Evolutionary conservation across 2,797 vertebrate species (phyloP), one percentile per base, ranked within the genome.

Genomic region (Phrynocephalus forsythii): DNA sequence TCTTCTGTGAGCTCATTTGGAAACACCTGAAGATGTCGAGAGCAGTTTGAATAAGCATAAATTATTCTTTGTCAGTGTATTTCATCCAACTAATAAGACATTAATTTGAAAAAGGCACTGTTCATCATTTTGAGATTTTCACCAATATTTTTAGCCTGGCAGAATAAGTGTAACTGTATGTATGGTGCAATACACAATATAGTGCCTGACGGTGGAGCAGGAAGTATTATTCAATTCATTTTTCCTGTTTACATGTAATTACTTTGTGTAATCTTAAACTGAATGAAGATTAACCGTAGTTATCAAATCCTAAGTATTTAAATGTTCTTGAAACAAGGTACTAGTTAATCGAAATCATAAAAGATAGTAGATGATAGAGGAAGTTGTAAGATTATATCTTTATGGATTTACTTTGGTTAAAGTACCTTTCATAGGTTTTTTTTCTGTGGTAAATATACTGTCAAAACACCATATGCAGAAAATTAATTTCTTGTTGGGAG

Each of bases 21-120:
- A 98, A 98, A 98, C 98, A 98, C 98, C 98, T 98, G 98, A 98
- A 97, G 97, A 97, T 97, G 97, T 96, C 96, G 96, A 96, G 95
- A 96, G 96, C 95, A 95, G 96, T 97, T 97, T 98, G 97, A 98
- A 97, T 96, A 97, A 97, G 96, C 97, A 97, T 97, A 97, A 97
- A 96, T 96, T 97, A 95, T 97, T 96, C 97, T 98, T 97, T 98
- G 97, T 98, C 97, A 97, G 96, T 94, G 94, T 96, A 96, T 96
- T 97, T 96, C 97, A 97, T 97, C 98, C 97, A 97, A 97, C 97
- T 97, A 98, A 98, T 98, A 98, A 98, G 97, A 97, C 96, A 97
- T 97, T 97, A 97, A 97, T 97, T 97, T 97, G 96, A 97, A 97
- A 96, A 97, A 97, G 96, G 96, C 95, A 97, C 96, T 97, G 97